Evolutionary conservation across 2,113 vertebrate species (phyloP).

Genomic region (Dryoscopus gambensis): DNA sequence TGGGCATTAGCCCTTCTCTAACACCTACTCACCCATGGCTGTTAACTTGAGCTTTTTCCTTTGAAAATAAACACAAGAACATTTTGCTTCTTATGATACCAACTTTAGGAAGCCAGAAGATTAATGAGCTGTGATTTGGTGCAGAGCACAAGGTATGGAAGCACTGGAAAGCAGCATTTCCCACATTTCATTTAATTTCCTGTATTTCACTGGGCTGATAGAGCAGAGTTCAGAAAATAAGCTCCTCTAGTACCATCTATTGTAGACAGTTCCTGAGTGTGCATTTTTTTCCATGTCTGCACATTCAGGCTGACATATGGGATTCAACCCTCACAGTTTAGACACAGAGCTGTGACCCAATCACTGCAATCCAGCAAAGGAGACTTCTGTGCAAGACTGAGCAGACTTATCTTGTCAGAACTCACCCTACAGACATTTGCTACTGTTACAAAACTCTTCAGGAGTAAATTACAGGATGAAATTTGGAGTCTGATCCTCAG

Average conservation of each 20-base stretch:
- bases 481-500: not conserved
- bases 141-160: not conserved
- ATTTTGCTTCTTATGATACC: not conserved
- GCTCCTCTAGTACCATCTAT: not conserved
- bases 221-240: not conserved
- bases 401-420: not conserved
- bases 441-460: not conserved
- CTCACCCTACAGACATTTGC: not conserved
- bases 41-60: not conserved
- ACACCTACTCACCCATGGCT: rapidly evolving
- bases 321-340: not conserved
- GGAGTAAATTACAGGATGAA: not conserved
- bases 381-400: not conserved
- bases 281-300: not conserved
- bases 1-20: not conserved
- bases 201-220: not conserved
- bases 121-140: not conserved
- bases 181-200: not conserved
- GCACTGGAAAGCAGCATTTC: not conserved
- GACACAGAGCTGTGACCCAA: not conserved
- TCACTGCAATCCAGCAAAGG: not conserved
- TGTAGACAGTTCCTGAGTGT: not conserved
- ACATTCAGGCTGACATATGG: not conserved
- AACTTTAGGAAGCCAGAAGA: not conserved
- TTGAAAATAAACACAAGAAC: not conserved